phyloP scores from a whole-genome alignment of 2,113 vertebrate species.

The Pteruthius melanotis region DNA sequence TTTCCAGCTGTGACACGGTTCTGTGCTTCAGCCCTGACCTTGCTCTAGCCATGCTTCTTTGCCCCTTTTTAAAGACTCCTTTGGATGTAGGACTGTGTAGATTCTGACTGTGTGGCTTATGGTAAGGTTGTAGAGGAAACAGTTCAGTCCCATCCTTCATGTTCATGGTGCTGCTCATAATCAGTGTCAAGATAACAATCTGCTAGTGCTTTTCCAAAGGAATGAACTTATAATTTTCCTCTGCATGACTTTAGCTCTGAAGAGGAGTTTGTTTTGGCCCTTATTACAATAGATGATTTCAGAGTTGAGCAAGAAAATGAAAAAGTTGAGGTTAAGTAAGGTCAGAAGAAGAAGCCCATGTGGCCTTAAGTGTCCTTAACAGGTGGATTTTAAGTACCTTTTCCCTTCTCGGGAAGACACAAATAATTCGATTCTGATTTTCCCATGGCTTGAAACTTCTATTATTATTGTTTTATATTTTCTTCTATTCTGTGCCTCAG shows the following conservation, averaged over 20 bases:
- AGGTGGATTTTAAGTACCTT: background rate
- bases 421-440: background rate
- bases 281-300: background rate
- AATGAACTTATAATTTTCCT: conserved; percentile 15
- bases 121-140: background rate
- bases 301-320: conserved; percentile 26
- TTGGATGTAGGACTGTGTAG: no score
- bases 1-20: background rate
- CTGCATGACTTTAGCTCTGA: background rate
- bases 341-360: background rate
- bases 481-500: background rate
- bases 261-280: conserved; percentile 18
- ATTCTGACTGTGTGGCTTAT: background rate
- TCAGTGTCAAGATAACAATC: conserved; percentile 26
- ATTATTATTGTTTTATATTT: background rate
- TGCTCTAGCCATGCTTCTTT: background rate
- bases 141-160: background rate
- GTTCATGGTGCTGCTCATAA: background rate
- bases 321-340: conserved; percentile 10
- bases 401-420: background rate
- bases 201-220: conserved; percentile 16
- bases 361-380: background rate
- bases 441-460: background rate
- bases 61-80: background rate
- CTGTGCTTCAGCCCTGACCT: background rate